phyloP scores from a whole-genome alignment of 2,797 vertebrate species.

The Artibeus jamaicensis region DNA sequence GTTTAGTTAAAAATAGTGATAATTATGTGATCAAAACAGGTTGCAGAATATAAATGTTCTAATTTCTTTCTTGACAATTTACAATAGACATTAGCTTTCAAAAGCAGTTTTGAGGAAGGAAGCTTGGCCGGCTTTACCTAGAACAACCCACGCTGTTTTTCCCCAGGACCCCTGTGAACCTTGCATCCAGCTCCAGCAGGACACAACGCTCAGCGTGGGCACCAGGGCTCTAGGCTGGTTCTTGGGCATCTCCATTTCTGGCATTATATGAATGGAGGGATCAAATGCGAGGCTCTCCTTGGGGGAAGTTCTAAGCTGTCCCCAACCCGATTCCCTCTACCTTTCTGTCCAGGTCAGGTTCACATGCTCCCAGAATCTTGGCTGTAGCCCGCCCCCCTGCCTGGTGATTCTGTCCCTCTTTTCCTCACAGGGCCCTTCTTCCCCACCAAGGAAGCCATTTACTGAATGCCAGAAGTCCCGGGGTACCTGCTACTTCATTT shows the following conservation, averaged over 20 bases:
- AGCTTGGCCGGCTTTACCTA: neutral
- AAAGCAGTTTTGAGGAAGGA: neutral
- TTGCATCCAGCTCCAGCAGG: neutral
- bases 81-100: neutral
- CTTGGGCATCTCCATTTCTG: neutral
- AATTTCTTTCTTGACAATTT: neutral
- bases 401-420: neutral
- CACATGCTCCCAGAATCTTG: neutral
- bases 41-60: neutral
- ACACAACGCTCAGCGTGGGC: neutral
- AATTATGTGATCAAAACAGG: neutral
- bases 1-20: neutral
- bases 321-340: neutral
- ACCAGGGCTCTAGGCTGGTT: neutral
- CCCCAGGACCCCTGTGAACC: neutral
- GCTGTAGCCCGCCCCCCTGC: neutral
- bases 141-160: neutral
- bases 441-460: neutral
- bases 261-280: neutral
- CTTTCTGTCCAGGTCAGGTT: too few species aligned
- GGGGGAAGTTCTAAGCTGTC: neutral
- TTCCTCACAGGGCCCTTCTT: neutral
- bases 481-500: neutral
- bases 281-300: neutral
- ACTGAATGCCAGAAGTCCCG: neutral